These are phyloP conservation scores for Neria commutata DNA, from an alignment of 2,888 invertebrate genomes.

Conservation along the genomic window DNA sequence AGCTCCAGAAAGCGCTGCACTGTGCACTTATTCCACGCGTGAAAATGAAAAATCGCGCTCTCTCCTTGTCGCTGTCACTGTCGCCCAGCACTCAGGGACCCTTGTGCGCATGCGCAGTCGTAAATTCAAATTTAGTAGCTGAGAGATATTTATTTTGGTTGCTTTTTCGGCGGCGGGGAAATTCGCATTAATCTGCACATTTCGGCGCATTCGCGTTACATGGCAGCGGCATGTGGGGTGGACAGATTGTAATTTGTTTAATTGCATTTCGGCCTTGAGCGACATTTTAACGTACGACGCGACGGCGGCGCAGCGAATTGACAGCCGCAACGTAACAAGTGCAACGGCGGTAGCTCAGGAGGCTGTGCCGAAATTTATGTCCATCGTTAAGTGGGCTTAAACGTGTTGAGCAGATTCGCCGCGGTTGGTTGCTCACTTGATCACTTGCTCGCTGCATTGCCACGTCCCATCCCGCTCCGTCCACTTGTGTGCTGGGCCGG, in stretches of 20 bases:
- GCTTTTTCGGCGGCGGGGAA: slow-evolving; percentile 23
- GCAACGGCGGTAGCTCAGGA: slow-evolving; percentile 26
- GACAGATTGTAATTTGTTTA: slow-evolving; percentile 60
- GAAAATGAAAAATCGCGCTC: slow-evolving; percentile 36
- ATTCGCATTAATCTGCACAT: slow-evolving; percentile 15
- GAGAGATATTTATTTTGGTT: slow-evolving; percentile 39
- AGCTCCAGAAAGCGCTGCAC: background rate
- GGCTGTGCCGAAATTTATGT: background rate
- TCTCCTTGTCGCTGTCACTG: background rate
- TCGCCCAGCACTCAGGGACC: background rate
- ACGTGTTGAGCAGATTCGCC: slow-evolving; percentile 7
- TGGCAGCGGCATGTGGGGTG: slow-evolving; percentile 35
- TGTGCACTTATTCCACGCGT: slow-evolving; percentile 23
- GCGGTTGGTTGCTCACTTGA: background rate
- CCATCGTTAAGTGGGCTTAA: slow-evolving; percentile 14
- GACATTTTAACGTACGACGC: slow-evolving; percentile 60
- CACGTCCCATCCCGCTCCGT: no score
- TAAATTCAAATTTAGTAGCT: slow-evolving; percentile 33
- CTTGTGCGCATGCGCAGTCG: slow-evolving; percentile 9
- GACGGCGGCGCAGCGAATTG: slow-evolving; percentile 38
- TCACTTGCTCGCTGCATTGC: no score
- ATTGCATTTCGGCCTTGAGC: slow-evolving; percentile 58
- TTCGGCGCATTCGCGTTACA: background rate
- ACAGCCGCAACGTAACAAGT: slow-evolving; percentile 36
- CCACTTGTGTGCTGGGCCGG: no score